Evolutionary conservation across 2,888 invertebrate genomes (phyloP), one percentile per base, ranked within the genome.

Genomic region (Orthonychiurus folsomi): DNA sequence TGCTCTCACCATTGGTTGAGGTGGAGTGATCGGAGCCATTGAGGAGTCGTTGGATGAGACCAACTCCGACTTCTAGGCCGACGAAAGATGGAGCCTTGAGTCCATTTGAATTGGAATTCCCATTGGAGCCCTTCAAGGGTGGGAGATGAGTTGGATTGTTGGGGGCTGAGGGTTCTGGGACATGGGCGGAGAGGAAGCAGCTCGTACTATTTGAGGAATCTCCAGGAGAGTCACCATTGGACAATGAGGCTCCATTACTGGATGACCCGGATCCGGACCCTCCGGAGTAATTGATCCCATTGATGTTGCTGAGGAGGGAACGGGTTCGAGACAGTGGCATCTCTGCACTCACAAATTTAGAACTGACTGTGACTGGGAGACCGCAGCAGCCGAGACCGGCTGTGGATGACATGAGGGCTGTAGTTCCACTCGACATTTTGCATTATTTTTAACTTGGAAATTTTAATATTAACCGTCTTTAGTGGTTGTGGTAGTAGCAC

Each of bases 301-400:
- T 78, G 64, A 77, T 76, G 67, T 77, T 77, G 62, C 76, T 76
- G 64, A 78, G 73, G 66, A 78, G 73, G 66, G 78, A 78, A 63
- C 78, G 75, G 28, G 78, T 78, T 66, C 78, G 75, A 63, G 78
- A 76, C 64, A 78, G 73, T 65, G 78, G 77, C 78, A 78, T 78
- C 65, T 73, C 74, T 62, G 65, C 68, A 60, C 68, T 69, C 56
- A 69, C 69, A n/a, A 20, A 23, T 23, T 59, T 48, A 5, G 3
- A 18, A 24, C 23, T 23, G 26, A 48, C 26, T 24, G 59, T 37
- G 9, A 59, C 59, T 21, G 48, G 21, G n/a, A 21, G 23, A 20
- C 37, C 47, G 15, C 20, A 21, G 21, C 47, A n/a, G 59, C 70
- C 69, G 64, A 73, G 66, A 56, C 68, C 66, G 47, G 69, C 67